Base-by-base conservation (phyloP, 37 sponge, comb jelly and placozoan species). In the Tethya wilhelma region DNA sequence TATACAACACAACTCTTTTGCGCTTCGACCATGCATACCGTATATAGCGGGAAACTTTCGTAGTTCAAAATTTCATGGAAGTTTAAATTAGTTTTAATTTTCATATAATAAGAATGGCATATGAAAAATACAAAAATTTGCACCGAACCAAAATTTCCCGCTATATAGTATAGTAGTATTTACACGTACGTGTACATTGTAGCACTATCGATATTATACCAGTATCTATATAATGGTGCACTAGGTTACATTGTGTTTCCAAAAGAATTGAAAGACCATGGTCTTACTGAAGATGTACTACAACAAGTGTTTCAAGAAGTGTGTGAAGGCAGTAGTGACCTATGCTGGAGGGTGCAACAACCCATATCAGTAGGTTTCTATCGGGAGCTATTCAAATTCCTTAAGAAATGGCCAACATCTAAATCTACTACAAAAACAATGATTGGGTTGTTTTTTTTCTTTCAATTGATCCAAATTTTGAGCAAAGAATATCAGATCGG, bases 371-470 rank as follows among this genome's bases (percentile, higher is more conserved):
- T 74, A 32, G 75, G 59, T 22, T 74, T 74, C 30, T 74, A 74
- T 74, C 4, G 75, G 30, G 59, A 53, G 17, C 39, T 77, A 39
- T 66, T 64, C 44, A 44, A 77, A 2, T 77, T 38, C 30, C 46
- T 77, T 4, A 38, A n/a, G n/a, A 38, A n/a, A 63, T 77, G 78
- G 78, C 64, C 64, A 42, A 42, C 64, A 8, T 37, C 78, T 33
- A 40, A 66, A 4, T 77, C 78, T 11, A 44, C 64, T 40, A 40
- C 65, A 11, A 77, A 77, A 31, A 39, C 64, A n/a, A 49, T 42
- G 8, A n/a, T 77, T 5, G 78, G 78, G 28, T 64, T 25, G 43
- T 77, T 77, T 77, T 81, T 69, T 77, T 64, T 45, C 30, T 77
- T 32, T 28, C 25, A 32, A 40, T 77, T 77, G 78, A 77, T 60